These are phyloP conservation scores for Lampropteryx suffumata DNA, from an alignment of 2,888 invertebrate genomes.

Conservation along the genomic window DNA sequence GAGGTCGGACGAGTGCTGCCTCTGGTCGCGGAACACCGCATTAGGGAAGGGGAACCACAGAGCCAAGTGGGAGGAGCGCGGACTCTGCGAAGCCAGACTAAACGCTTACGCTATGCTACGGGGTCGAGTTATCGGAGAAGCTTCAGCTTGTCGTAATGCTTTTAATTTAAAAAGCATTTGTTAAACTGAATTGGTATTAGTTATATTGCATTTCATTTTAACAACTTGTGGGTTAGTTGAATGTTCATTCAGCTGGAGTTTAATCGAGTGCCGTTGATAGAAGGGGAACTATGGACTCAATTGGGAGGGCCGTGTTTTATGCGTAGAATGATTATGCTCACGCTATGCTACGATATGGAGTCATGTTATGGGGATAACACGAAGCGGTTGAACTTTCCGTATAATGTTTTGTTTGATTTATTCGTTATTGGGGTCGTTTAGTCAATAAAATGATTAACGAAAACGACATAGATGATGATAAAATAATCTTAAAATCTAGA, in stretches of 20 bases:
- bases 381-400: not conserved
- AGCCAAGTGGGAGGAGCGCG: slow-evolving; percentile 81
- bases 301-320: too few relatives aligned
- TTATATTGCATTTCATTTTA: too few relatives aligned
- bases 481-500: slow-evolving; percentile 10
- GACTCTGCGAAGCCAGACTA: slow-evolving; percentile 75
- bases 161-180: too few relatives aligned
- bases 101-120: slow-evolving; percentile 25
- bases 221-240: too few relatives aligned
- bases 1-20: slow-evolving; percentile 74
- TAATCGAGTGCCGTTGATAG: too few relatives aligned
- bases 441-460: slow-evolving; percentile 6
- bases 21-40: slow-evolving; percentile 81
- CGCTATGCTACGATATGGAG: not conserved
- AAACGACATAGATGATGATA: slow-evolving; percentile 1
- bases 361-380: not conserved
- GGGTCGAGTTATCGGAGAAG: slow-evolving; percentile 1
- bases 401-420: not conserved
- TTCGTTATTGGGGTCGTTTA: not conserved
- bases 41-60: slow-evolving; percentile 84
- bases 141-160: too few relatives aligned
- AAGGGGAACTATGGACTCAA: too few relatives aligned
- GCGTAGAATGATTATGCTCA: not conserved
- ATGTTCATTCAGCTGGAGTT: too few relatives aligned
- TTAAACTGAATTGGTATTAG: too few relatives aligned